Conservation (phyloP, 2,113 vertebrate genomes). For the Indicator maculatus region DNA sequence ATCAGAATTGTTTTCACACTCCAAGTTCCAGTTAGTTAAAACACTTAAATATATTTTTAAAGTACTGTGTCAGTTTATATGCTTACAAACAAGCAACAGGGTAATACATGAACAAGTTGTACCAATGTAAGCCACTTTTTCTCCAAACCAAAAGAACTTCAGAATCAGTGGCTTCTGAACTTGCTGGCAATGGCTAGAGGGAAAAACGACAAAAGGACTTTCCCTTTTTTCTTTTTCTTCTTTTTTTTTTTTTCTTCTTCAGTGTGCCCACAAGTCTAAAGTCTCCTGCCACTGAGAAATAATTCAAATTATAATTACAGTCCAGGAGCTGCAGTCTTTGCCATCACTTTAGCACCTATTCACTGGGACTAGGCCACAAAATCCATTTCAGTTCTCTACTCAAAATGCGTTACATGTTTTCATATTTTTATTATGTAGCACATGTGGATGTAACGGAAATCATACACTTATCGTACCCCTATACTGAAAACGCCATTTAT, state of each 20-base stretch:
- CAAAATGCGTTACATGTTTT: conserved; percentile 25
- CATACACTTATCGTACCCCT: background rate
- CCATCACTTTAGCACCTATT: conserved; percentile 25
- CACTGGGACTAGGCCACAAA: conserved; percentile 19
- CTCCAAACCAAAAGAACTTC: background rate
- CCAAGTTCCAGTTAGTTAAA: background rate
- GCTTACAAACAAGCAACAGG: background rate
- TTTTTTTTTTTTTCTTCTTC: background rate
- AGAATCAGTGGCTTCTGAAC: background rate
- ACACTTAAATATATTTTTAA: background rate
- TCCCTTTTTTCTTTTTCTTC: background rate
- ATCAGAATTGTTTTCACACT: background rate
- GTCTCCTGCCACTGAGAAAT: background rate
- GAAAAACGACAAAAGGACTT: background rate
- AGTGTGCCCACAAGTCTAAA: background rate
- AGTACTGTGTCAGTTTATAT: background rate
- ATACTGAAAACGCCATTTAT: background rate
- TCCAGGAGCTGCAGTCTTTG: background rate
- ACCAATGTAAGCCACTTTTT: background rate
- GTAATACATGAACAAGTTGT: background rate
- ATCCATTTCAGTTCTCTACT: conserved; percentile 49
- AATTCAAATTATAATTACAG: background rate
- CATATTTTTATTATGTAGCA: conserved; percentile 8
- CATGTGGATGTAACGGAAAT: background rate
- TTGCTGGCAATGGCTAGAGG: background rate